Conservation (phyloP, 2,113 vertebrate species). For the Petromus typicus region DNA sequence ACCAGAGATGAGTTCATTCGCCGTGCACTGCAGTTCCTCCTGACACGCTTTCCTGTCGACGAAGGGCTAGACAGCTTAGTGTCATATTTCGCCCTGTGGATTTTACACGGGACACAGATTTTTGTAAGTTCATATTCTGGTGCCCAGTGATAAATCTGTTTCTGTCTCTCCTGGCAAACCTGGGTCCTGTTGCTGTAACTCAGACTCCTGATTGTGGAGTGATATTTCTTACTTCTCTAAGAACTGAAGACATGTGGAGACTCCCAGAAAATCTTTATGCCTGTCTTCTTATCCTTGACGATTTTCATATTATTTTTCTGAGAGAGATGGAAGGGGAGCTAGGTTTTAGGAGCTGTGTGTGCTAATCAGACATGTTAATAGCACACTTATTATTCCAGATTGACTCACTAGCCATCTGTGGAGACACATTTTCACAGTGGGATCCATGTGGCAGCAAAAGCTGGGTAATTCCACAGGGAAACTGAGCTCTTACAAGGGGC, state of each 20-base stretch:
- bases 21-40: neutral
- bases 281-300: conserved; percentile 10
- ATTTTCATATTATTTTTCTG: conserved; percentile 47
- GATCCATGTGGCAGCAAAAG: neutral
- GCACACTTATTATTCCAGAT: conserved; percentile 5
- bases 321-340: neutral
- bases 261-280: neutral
- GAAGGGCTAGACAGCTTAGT: neutral
- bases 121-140: neutral
- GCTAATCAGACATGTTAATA: conserved; percentile 50
- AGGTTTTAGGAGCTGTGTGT: neutral
- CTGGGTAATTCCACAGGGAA: neutral
- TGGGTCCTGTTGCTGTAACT: neutral
- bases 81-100: neutral
- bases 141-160: neutral
- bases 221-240: conserved; percentile 44
- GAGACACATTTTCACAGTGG: conserved; percentile 44
- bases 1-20: neutral
- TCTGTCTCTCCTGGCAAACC: neutral
- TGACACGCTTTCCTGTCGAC: neutral
- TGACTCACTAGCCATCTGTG: conserved; percentile 53
- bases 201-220: neutral
- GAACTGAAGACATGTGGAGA: neutral
- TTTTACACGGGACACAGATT: neutral
- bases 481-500: neutral